Percentiles rank a stretch among this genome's conserved stretches.
Evolutionary conservation across 1,140 invertebrate genomes (phyloP).

Genomic region (Proales similis): DNA sequence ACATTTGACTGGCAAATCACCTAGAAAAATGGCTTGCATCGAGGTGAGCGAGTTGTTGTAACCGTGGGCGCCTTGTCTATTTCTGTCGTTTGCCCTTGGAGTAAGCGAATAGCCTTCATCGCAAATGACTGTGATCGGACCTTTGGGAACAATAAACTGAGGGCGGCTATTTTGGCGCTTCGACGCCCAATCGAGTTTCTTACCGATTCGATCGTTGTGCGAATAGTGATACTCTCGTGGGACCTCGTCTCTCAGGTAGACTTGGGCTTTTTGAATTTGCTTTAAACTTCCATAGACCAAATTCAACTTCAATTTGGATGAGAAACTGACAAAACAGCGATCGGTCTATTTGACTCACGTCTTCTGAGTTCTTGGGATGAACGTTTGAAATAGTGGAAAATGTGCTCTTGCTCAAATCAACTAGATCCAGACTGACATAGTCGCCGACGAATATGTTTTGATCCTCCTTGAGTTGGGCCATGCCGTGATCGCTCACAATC

Average conservation of each 20-base stretch:
- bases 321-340: constrained; percentile 16
- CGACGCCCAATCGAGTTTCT: too few relatives aligned
- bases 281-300: constrained; percentile 56
- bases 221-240: constrained; percentile 57
- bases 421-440: constrained; percentile 54
- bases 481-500: constrained; percentile 69
- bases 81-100: neutral
- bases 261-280: constrained; percentile 54
- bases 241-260: constrained; percentile 58
- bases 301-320: constrained; percentile 53
- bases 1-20: neutral
- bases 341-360: neutral
- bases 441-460: constrained; percentile 58
- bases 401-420: constrained; percentile 18
- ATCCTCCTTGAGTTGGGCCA: constrained; percentile 55
- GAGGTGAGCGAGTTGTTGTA: constrained; percentile 58
- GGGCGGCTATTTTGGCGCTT: too few relatives aligned
- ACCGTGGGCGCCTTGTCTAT: constrained; percentile 59
- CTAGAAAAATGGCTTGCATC: constrained; percentile 65
- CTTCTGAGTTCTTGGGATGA: constrained; percentile 2
- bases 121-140: constrained; percentile 8
- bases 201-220: constrained; percentile 17
- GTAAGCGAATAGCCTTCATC: constrained; percentile 23
- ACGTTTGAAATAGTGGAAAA: constrained; percentile 17
- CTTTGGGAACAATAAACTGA: neutral